A percentile compares a stretch with the other conserved stretches of the same genome.
Evolutionary conservation across 2,113 vertebrate genomes (phyloP).

Genomic region (Aspiorhynchus laticeps): DNA sequence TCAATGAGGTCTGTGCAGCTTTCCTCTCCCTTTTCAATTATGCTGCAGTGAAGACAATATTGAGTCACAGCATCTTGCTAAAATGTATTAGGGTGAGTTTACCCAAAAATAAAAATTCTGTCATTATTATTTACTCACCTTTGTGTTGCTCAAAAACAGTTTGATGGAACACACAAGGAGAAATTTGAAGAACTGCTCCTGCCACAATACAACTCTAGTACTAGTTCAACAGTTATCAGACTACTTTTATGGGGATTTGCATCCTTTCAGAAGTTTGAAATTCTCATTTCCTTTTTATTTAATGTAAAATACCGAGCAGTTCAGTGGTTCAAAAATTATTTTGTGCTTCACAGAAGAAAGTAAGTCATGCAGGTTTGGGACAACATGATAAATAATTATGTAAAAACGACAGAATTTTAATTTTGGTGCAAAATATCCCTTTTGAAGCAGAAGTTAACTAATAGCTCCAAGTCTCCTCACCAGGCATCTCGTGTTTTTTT

Average conservation of each 20-base stretch:
- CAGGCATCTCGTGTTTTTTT: conserved; percentile 92
- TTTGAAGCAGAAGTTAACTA: not conserved
- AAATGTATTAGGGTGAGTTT: not conserved
- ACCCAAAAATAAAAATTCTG: not conserved
- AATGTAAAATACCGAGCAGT: not conserved
- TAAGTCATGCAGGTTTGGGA: not conserved
- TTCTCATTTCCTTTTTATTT: not conserved
- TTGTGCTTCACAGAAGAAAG: not conserved
- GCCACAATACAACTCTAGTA: not conserved
- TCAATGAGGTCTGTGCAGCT: conserved; percentile 88
- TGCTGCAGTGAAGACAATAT: conserved; percentile 75
- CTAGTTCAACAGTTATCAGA: not conserved
- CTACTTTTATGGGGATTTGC: not conserved
- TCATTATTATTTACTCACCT: not conserved
- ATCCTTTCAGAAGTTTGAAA: not conserved
- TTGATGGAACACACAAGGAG: not conserved
- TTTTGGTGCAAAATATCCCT: not conserved
- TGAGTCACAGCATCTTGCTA: not conserved
- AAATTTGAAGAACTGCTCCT: not conserved
- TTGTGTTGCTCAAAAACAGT: not conserved
- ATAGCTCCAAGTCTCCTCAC: conserved; percentile 68
- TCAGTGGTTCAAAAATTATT: not conserved
- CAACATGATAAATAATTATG: not conserved
- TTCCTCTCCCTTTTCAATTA: conserved; percentile 97
- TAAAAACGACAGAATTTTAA: not conserved